Percentiles rank a stretch among this genome's conserved stretches.
phyloP scores from a whole-genome alignment of 2,888 invertebrate genomes.

The Ectemnius continuus region DNA sequence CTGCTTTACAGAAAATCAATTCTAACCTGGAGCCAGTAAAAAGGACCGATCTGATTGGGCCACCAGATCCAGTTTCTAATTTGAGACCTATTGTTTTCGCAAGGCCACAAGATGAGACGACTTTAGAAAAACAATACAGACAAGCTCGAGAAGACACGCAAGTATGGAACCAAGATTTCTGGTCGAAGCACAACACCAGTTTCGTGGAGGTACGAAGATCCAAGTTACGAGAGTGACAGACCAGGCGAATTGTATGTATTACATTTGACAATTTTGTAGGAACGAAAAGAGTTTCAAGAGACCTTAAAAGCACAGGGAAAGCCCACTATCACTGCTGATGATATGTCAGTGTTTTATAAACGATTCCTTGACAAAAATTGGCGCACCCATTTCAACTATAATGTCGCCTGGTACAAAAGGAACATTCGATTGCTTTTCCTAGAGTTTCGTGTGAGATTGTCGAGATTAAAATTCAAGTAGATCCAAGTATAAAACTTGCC shows the following conservation, averaged over 20 bases:
- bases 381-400: constrained; percentile 86
- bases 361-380: constrained; percentile 90
- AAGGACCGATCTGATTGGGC: constrained; percentile 80
- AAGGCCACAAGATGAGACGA: constrained; percentile 83
- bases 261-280: constrained; percentile 65
- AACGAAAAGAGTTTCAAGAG: constrained; percentile 75
- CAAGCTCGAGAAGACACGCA: constrained; percentile 84
- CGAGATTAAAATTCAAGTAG: constrained; percentile 66
- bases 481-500: too few species aligned
- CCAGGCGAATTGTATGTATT: too few species aligned
- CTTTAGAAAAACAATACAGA: constrained; percentile 83
- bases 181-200: constrained; percentile 88
- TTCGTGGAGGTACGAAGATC: constrained; percentile 83
- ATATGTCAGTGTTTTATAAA: constrained; percentile 94
- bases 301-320: constrained; percentile 73
- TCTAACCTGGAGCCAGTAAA: constrained; percentile 37
- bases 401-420: constrained; percentile 90
- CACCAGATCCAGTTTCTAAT: constrained; percentile 90
- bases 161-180: constrained; percentile 91
- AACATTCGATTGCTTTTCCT: constrained; percentile 84
- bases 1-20: constrained; percentile 31
- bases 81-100: constrained; percentile 86
- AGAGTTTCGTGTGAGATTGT: constrained; percentile 81
- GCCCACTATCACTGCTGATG: constrained; percentile 85
- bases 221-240: too few species aligned